Base-by-base conservation (phyloP, 2,888 invertebrate species). In the Fragum fragum region DNA sequence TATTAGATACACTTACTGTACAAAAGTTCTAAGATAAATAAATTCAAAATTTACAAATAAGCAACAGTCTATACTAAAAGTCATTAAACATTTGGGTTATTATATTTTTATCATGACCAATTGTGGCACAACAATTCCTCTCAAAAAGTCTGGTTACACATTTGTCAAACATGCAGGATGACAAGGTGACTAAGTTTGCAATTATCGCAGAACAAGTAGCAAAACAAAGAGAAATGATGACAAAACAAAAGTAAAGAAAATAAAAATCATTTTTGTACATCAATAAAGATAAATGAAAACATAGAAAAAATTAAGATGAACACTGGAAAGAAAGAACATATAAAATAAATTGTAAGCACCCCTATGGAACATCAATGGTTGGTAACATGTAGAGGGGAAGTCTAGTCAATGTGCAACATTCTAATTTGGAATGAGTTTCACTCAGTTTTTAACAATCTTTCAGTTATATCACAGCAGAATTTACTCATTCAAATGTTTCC, bases 41-140 rank as follows among this genome's bases (percentile, higher is more conserved):
- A 26, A 39, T 42, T 66, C 42, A 66, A 66, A 66, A 66, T 66
- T 42, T 66, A 66, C 66, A 66, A 66, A 66, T 36, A 66, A 66
- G 66, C 66, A 42, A 66, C 66, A 66, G 39, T 42, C 66, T 66
- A 66, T 26, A 42, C 66, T 66, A 66, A 66, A 36, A 14, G 29
- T 26, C 16, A 32, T 61, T 32, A 61, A 32, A 47, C 47, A 47
- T 47, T 47, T 14, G 47, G 47, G 16, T 18, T 47, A 18, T 18
- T 47, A 47, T 47, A 18, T 5, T 47, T 47, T 47, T 47, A 47
- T 47, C 5, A 9, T 47, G 47, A 47, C 47, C 47, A 14, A n/a
- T 47, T 47, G 47, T n/a, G n/a, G 47, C 47, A 47, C 47, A 47
- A 47, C 47, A 47, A 47, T 47, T 47, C 14, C 47, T 14, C n/a